Evolutionary conservation across 2,888 invertebrate genomes (phyloP), one percentile per base, ranked within the genome.

Genomic region (Cheilosia vulpina): DNA sequence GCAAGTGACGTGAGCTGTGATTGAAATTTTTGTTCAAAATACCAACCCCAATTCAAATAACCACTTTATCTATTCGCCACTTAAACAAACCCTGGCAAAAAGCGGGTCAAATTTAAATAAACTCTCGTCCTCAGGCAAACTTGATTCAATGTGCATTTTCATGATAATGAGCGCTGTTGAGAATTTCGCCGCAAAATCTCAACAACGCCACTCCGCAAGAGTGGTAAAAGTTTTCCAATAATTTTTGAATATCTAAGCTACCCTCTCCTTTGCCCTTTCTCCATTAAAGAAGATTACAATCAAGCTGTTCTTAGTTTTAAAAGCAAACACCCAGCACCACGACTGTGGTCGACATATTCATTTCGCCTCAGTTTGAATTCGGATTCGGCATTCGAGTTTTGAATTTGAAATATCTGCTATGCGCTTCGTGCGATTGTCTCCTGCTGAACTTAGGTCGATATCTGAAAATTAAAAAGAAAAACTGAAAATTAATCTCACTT

Each of bases 221-320:
- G 71, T 57, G 63, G 63, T 58, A 6, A 63, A 78, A 71, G 55
- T 78, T 78, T 63, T 62, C 55, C 69, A 77, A 77, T 77, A 69
- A 63, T 43, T 60, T 68, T 31, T 31, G 2, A 55, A 24, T 11
- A 11, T 15, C 31, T 9, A 9, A 31, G 7, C 24, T 4, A 4
- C 24, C 24, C 4, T 13, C 21, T n/a, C 38, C 11, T 3, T 52
- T 27, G 3, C 9, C 31, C 9, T 41, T 43, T 47, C 34, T 38
- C 24, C 24, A 24, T 52, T 24, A 17, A 6, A 21, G n/a, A 66
- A 66, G 57, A 76, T 76, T 52, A 43, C 75, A 76, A 66, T 76
- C 66, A 55, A 73, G 31, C 31, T 34, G 57, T 57, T 13, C 57
- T 55, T 38, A 73, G 53, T 53, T 72, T 17, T 41, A 21, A 62